A percentile compares a stretch with the other conserved stretches of the same genome.
Evolutionary conservation across 2,113 vertebrate genomes (phyloP).

Genomic region (Pardalotus punctatus): DNA sequence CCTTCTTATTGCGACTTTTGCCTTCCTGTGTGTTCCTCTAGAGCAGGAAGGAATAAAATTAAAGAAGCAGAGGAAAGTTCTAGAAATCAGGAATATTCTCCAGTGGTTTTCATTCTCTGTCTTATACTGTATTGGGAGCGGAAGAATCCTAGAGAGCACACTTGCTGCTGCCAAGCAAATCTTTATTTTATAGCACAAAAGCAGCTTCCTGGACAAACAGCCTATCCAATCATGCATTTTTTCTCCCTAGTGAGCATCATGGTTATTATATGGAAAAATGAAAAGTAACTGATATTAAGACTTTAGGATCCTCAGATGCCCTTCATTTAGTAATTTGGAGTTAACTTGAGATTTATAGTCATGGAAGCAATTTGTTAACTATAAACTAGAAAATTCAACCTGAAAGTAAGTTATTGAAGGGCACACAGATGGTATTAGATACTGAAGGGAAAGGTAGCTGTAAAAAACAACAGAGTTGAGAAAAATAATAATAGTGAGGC

Average conservation of each 20-base stretch:
- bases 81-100: background rate
- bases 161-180: constrained; percentile 31
- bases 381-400: background rate
- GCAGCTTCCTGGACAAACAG: constrained; percentile 44
- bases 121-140: background rate
- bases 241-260: background rate
- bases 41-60: background rate
- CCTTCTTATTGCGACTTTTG: background rate
- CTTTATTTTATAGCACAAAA: constrained; percentile 57
- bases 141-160: constrained; percentile 34
- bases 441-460: background rate
- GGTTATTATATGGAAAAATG: constrained; percentile 26
- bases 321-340: background rate
- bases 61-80: background rate
- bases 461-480: background rate
- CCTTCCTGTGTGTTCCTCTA: background rate
- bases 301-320: background rate
- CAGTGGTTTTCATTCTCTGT: background rate
- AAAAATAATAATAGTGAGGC: background rate
- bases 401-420: background rate
- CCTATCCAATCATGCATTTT: background rate
- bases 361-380: background rate
- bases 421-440: background rate
- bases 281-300: constrained; percentile 12
- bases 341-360: background rate